Conservation (phyloP, 53 echinoderm and acorn worm species). For the Luidia sarsii region DNA sequence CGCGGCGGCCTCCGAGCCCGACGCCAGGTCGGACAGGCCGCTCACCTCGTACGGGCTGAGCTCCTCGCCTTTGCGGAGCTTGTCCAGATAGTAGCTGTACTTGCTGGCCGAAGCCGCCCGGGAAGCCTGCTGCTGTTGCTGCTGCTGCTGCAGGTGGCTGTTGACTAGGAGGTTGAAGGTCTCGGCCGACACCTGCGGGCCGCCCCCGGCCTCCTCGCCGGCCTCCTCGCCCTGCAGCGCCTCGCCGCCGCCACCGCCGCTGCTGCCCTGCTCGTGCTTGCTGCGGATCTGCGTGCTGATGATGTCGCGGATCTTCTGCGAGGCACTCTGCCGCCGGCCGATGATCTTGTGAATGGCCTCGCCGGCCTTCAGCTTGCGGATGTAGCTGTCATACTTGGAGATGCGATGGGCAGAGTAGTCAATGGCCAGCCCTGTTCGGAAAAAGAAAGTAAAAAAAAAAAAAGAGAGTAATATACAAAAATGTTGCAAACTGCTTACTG, state of each 20-base stretch:
- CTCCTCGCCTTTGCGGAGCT: slow-evolving; percentile 57
- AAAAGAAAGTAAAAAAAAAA: background rate
- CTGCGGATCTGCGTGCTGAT: slow-evolving; percentile 81
- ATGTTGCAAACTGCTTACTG: too few relatives aligned
- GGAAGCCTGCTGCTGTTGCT: too few relatives aligned
- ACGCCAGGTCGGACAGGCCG: slow-evolving; percentile 24
- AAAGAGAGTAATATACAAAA: too few relatives aligned
- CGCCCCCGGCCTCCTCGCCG: background rate
- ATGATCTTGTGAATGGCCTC: slow-evolving; percentile 94
- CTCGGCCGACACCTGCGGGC: slow-evolving; percentile 16
- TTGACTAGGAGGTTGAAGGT: slow-evolving; percentile 29
- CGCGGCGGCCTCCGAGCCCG: slow-evolving; percentile 28
- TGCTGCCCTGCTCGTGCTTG: slow-evolving; percentile 61
- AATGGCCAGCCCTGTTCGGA: slow-evolving; percentile 78
- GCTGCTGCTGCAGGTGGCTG: too few relatives aligned
- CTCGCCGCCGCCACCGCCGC: too few relatives aligned
- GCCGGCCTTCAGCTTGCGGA: slow-evolving; percentile 92
- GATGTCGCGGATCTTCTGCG: slow-evolving; percentile 84
- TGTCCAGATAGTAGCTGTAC: slow-evolving; percentile 74
- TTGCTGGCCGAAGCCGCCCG: slow-evolving; percentile 59
- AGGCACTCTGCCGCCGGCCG: slow-evolving; percentile 76
- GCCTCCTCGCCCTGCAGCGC: slow-evolving; percentile 1
- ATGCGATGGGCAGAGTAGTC: slow-evolving; percentile 89
- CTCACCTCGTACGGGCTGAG: slow-evolving; percentile 21
- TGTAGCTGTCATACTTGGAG: slow-evolving; percentile 99